Evolutionary conservation across 2,797 vertebrate genomes (phyloP), one percentile per base, ranked within the genome.

Genomic region (Glyptemys insculpta): DNA sequence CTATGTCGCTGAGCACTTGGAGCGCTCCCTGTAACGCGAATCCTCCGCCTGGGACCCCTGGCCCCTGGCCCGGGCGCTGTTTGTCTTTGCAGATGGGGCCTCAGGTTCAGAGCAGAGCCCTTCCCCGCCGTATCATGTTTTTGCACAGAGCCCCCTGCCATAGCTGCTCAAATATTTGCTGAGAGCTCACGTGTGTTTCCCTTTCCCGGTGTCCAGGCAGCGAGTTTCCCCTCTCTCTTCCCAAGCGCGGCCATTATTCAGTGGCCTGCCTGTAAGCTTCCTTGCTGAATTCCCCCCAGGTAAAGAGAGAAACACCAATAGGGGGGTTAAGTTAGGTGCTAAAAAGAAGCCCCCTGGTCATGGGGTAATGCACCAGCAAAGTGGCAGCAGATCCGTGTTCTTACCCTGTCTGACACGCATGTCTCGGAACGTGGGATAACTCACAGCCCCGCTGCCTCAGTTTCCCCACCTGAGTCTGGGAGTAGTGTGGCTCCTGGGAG

Each of bases 101-200:
- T 8, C 15, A 3, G 21, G 68, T 25, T 41, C n/a, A 10, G 37
- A 41, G 68, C 19, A 21, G 9, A 41, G 37, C 37, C 68, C 37
- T 12, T 41, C 68, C 16, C 62, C 29, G 37, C 76, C 96, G 94
- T 96, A 97, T 95, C 96, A 79, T 95, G 97, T 95, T 95, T 94
- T 96, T 93, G 96, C 94, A 29, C 91, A 47, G 90, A 86, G 74
- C 90, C 29, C 59, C 83, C 57, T 65, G 72, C 4, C 4, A 96
- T 97, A 93, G 81, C 85, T 79, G 81, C 52, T 90, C 96, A 97
- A 97, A 97, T 97, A 97, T 97, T 97, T 97, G 95, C 21, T 0
- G 88, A 94, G 93, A 79, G 93, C 93, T 82, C 92, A 53, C 1
- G 19, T n/a, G 74, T 4, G 6, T 11, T 21, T 23, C 65, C 65